Base-by-base conservation (phyloP, 2,888 invertebrate species). In the Arrhopalites spinosus region DNA sequence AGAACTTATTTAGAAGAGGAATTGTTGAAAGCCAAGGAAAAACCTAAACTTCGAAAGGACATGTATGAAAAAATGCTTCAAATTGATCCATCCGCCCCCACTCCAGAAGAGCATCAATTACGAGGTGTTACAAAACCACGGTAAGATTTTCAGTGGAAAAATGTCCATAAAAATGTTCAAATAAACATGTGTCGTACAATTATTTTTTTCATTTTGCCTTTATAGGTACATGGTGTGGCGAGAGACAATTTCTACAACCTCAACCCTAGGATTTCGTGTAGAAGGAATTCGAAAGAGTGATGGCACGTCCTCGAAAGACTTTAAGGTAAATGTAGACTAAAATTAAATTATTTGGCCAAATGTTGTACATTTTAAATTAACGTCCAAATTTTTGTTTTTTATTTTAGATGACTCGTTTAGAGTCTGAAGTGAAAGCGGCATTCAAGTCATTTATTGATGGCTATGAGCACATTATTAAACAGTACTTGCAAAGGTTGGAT, bases 161-260 rank as follows among this genome's bases (percentile, higher is more conserved):
- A 7, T 15, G 7, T 45, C 15, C 45, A 7, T 45, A 45, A 45
- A 45, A 7, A 45, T 11, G 8, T 11, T 45, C 15, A 11, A 45
- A 7, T 45, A 7, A 45, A 15, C 15, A 45, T 15, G 7, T 45
- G 15, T 7, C 15, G 15, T 15, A 45, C 45, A 45, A 45, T 45
- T 15, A 25, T 27, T 36, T 68, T 64, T 64, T 30, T 27, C 64
- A 7, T 8, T 64, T 30, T 15, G 7, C 29, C 64, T 73, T 75
- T 76, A 0, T 79, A 85, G 85, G 86, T 94, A 96, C 86, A 95
- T 95, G 94, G 90, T 96, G 63, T 97, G 96, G 95, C 88, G 98
- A 74, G 98, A 98, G 86, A 95, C 96, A 13, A 96, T 97, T 83
- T 97, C 97, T 72, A 97, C 97, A 56, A 97, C 98, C n/a, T 92